Evolutionary conservation across 1,140 invertebrate genomes (phyloP), one percentile per base, ranked within the genome.

Genomic region (Spodoptera litura): DNA sequence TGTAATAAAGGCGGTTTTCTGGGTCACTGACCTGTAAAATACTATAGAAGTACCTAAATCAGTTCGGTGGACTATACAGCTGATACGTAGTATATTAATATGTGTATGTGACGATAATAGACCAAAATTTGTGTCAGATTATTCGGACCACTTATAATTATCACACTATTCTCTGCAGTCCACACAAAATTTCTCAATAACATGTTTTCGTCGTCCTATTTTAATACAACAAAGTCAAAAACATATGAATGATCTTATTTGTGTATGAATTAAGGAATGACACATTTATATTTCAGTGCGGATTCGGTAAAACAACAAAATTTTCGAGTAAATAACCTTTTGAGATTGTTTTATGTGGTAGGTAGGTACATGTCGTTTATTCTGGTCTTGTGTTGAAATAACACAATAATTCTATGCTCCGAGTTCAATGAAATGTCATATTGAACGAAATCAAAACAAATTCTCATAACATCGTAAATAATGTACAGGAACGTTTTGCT

Each of bases 111-210:
- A 71, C 52, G 31, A 52, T 35, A 56, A 71, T 71, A 71, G 52
- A n/a, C 27, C 51, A 35, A 56, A 38, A 71, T 55, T 27, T 71
- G 13, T 71, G 68, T 71, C 68, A 71, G 44, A 35, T 56, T 56
- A 71, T 71, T 55, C 38, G 44, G 52, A 15, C 27, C 31, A 71
- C n/a, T 20, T n/a, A 38, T 56, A 71, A 71, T 55, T 71, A 71
- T 20, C 38, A 66, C 62, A 66, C 25, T 31, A 53, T 70, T 70
- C 51, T 70, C 12, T 15, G 1, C 62, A 10, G 38, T n/a, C 35
- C 27, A 66, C 38, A 38, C 38, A 49, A 44, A 15, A 44, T 38
- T 44, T 64, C 13, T 52, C n/a, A 68, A 68, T 52, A 61, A 61
- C 27, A 51, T 27, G 31, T 53, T 38, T 27, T 25, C 51, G 62